Percentiles rank a stretch among this genome's conserved stretches.
These are phyloP conservation scores for Morone chrysops DNA, from an alignment of 2,113 vertebrate genomes.

Conservation along the genomic window DNA sequence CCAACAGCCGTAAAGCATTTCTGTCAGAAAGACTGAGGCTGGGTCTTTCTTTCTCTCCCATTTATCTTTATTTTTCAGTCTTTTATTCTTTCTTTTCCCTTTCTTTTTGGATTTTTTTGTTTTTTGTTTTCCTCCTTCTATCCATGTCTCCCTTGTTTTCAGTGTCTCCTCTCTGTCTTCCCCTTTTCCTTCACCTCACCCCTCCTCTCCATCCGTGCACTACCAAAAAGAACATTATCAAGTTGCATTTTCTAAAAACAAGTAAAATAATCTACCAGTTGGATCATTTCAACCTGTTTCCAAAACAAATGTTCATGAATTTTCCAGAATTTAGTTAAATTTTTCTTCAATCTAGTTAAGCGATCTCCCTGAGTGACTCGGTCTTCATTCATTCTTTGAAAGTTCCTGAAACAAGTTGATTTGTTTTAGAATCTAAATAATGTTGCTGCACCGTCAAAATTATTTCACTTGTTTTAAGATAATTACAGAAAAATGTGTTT, in stretches of 20 bases:
- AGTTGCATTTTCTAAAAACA: not conserved
- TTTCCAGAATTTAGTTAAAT: not conserved
- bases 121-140: not conserved
- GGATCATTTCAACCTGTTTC: not conserved
- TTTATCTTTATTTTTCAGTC: not conserved
- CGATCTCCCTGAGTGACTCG: no score
- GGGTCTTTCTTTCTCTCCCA: no score
- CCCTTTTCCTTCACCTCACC: no score
- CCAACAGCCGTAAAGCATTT: slow-evolving; percentile 59
- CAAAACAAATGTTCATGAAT: not conserved
- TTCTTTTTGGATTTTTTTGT: not conserved
- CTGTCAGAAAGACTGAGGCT: slow-evolving; percentile 31
- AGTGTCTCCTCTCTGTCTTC: no score
- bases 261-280: not conserved
- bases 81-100: not conserved
- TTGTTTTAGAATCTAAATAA: not conserved
- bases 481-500: not conserved
- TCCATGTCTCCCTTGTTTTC: not conserved
- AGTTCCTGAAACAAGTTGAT: not conserved
- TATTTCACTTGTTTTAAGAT: not conserved
- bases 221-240: not conserved
- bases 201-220: not conserved
- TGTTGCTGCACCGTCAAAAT: no score
- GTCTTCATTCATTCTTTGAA: not conserved
- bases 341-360: not conserved